Conservation (phyloP, 2,797 vertebrate species). For the Platyrinchus mystaceus region DNA sequence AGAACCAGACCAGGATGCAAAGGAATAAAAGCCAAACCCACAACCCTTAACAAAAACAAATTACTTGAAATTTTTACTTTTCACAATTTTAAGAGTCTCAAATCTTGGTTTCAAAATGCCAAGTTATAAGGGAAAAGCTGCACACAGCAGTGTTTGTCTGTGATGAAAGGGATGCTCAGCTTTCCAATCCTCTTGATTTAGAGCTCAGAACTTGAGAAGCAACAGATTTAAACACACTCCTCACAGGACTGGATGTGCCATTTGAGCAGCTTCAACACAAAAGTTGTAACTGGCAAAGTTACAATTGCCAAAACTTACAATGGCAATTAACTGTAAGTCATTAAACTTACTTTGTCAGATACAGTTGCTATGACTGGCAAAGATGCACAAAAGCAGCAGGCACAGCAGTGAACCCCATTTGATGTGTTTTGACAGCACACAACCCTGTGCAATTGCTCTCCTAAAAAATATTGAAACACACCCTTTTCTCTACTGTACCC, state of each 20-base stretch:
- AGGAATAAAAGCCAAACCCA: not conserved
- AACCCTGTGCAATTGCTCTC: no score
- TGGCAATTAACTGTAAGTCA: not conserved
- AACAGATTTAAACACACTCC: not conserved
- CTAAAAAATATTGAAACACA: not conserved
- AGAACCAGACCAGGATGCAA: not conserved
- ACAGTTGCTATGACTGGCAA: not conserved
- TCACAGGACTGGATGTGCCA: not conserved
- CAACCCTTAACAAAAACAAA: not conserved
- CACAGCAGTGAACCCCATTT: not conserved
- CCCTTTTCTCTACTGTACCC: not conserved
- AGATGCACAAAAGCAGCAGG: not conserved
- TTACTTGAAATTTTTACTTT: not conserved
- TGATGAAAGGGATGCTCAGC: not conserved
- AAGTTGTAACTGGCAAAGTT: not conserved
- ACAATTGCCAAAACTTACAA: not conserved
- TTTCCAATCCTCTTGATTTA: not conserved
- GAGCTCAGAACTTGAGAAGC: not conserved
- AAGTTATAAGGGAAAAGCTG: not conserved
- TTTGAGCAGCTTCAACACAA: not conserved
- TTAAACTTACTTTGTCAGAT: not conserved
- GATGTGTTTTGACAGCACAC: not conserved
- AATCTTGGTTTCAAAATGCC: not conserved
- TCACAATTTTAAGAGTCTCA: not conserved
- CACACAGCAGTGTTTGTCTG: not conserved